Evolutionary conservation across 2,113 vertebrate species (phyloP).

Genomic region (Oncorhynchus tshawytscha): DNA sequence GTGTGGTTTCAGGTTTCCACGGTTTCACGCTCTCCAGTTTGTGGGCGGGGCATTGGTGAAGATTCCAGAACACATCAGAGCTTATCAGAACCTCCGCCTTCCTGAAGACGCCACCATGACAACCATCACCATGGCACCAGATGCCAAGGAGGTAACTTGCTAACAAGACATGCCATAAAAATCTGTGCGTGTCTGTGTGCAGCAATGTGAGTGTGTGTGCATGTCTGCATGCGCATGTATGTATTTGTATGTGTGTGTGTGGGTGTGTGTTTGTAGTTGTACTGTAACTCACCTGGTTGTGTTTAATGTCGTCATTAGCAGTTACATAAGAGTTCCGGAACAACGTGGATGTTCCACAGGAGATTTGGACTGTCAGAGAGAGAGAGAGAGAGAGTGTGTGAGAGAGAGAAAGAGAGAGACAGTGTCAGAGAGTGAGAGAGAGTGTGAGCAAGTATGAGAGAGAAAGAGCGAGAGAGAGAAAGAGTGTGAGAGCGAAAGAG

Average conservation of each 20-base stretch:
- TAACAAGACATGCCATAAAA: slow-evolving; percentile 4
- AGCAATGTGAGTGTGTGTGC: background rate
- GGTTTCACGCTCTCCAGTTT: slow-evolving; percentile 14
- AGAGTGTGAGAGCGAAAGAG: too few relatives aligned
- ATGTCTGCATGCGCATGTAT: background rate
- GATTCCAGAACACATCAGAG: background rate
- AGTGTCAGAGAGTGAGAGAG: background rate
- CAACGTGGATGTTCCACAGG: slow-evolving; percentile 91
- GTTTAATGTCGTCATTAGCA: slow-evolving; percentile 91
- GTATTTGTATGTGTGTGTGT: background rate
- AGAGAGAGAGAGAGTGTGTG: background rate
- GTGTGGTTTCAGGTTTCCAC: slow-evolving; percentile 31
- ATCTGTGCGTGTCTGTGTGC: slow-evolving; percentile 8
- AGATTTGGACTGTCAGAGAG: slow-evolving; percentile 78
- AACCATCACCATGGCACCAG: slow-evolving; percentile 26
- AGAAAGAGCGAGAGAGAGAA: background rate
- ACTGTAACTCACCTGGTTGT: slow-evolving; percentile 83
- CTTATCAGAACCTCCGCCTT: slow-evolving; percentile 10
- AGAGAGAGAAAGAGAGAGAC: background rate
- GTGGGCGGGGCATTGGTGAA: slow-evolving; percentile 19
- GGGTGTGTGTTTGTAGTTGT: background rate
- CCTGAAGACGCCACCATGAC: slow-evolving; percentile 33
- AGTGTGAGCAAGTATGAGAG: too few relatives aligned
- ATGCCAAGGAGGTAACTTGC: slow-evolving; percentile 17
- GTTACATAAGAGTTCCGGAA: slow-evolving; percentile 96